Evolutionary conservation across 2,888 invertebrate species (phyloP), one percentile per base, ranked within the genome.

Genomic region (Parnassius smintheus): DNA sequence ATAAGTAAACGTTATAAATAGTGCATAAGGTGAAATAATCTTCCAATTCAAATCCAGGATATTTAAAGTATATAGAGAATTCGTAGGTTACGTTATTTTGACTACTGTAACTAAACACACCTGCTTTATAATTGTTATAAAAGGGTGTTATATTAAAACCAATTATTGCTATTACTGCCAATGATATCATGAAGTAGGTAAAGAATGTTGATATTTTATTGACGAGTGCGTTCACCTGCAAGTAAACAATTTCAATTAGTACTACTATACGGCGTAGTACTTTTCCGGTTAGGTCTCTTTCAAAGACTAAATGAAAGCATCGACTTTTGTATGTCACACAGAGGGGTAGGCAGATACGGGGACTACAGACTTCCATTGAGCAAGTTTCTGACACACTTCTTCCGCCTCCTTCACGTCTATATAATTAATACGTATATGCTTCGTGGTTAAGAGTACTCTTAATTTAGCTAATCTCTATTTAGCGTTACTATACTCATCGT

Each of bases 41-140:
- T 2, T 45, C 10, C 2, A 48, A 56, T 13, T 65, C 59, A 9
- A 61, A 64, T n/a, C 67, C 67, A 9, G 71, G 71, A 42, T 62
- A 61, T 51, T 44, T 59, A 52, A 52, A 68, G 35, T 60, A 67
- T 1, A 70, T 13, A 13, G 67, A 18, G 9, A 64, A 67, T 45
- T 70, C 65, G 25, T 66, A 50, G 2, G 61, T 61, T 2, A 35
- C 12, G 46, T 67, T 65, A n/a, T 22, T 54, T 0, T 13, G 22
- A 44, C 10, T 12, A 8, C 41, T 55, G 8, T n/a, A 55, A 44
- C 46, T 51, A 41, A 63, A 63, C 18, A 54, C 45, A 9, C 51
- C 55, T 4, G 59, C 55, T 51, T 63, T 63, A 10, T 63, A 59
- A 22, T 50, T 55, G 11, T 63, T 63, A 41, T 51, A 59, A 45